A percentile compares a stretch with the other conserved stretches of the same genome.
phyloP scores from a whole-genome alignment of 2,113 vertebrate species.

The Bettongia penicillata region DNA sequence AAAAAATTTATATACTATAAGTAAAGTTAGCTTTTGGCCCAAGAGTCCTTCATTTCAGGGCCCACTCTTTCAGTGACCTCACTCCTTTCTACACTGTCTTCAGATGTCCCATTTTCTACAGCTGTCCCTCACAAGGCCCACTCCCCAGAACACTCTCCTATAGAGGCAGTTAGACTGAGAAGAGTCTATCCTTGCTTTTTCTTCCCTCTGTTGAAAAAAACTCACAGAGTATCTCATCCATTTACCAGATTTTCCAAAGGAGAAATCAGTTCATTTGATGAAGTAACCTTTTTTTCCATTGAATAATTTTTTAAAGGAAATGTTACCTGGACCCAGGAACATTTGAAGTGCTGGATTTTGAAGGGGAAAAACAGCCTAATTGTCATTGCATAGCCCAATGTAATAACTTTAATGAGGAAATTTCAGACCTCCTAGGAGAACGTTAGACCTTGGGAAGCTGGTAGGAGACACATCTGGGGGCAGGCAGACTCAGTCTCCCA shows the following conservation, averaged over 20 bases:
- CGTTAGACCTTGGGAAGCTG: background rate
- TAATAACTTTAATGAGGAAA: background rate
- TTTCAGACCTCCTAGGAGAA: background rate
- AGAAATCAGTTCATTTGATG: background rate
- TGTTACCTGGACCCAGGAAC: background rate
- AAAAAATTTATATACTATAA: background rate
- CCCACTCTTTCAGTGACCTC: background rate
- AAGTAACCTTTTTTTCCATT: background rate
- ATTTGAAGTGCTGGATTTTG: background rate
- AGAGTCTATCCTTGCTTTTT: background rate
- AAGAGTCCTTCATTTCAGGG: background rate
- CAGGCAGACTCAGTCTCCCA: background rate
- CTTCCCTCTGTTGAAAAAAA: background rate
- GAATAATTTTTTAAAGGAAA: background rate
- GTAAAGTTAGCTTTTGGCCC: background rate
- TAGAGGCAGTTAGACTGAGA: background rate
- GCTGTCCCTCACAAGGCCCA: too few relatives aligned
- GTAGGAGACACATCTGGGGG: background rate
- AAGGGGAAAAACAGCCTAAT: background rate
- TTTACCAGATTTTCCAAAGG: too few relatives aligned
- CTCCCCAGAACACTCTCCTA: background rate
- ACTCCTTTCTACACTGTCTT: background rate
- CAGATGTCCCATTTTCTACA: background rate
- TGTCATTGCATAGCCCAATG: background rate
- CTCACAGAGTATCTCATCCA: background rate